Evolutionary conservation across 2,797 vertebrate species (phyloP), one percentile per base, ranked within the genome.

Genomic region (Borostomias antarcticus): DNA sequence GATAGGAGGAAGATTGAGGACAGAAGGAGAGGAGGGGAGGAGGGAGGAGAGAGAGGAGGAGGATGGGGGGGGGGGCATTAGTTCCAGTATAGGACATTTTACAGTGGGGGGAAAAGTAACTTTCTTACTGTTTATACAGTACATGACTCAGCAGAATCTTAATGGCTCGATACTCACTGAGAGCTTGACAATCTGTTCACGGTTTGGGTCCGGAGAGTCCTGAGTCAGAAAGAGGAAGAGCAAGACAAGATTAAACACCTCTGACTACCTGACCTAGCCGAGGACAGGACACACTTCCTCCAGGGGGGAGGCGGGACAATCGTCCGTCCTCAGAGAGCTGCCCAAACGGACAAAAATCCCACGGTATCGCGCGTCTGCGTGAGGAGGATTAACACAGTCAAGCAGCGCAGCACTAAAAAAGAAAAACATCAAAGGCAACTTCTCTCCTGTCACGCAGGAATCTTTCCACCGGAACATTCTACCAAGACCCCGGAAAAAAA

Each of bases 181-280:
- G 69, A 98, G 95, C 86, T 98, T 98, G 82, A 93, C 93, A 64
- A 96, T 88, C 32, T 97, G 94, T 77, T 99, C 96, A 60, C 94
- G 90, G 81, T 86, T 95, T 30, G 92, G 86, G 1, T 99, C 96
- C 0, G 96, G 96, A 0, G 97, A 98, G 77, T 99, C 97, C 97
- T 98, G 84, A 1, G 47, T 60, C 10, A 26, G 21, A 25, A 70
- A 56, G 5, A 62, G 58, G 17, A 70, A 1, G 69, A 1, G 40
- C 4, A 62, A 5, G 29, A 37, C 13, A 29, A 35, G 19, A 10
- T 58, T 15, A 60, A 43, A 57, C 2, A 29, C 26, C 11, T 60
- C 33, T n/a, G n/a, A 48, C 17, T 37, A 10, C 32, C 30, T n/a
- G n/a, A n/a, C n/a, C n/a, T n/a, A n/a, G n/a, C n/a, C n/a, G n/a